Base-by-base conservation (phyloP, 2,113 vertebrate species). In the Paradisaea rubra region DNA sequence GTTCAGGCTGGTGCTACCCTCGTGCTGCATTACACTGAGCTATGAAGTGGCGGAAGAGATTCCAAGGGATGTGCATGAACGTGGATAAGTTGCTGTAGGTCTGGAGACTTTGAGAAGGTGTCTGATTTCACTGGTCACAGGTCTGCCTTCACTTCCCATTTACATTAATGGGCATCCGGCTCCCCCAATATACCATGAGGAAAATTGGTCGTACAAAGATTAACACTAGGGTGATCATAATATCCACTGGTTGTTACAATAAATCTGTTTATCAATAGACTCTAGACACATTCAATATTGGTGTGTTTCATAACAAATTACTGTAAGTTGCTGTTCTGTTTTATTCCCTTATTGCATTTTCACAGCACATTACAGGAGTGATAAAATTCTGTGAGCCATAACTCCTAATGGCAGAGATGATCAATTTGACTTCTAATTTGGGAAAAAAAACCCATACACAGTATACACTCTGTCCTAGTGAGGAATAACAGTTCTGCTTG, bases 221-320 rank as follows among this genome's bases (percentile, higher is more conserved):
- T 77, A 92, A 81, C 61, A 45, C 15, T 27, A 42, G 47, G 6
- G 33, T 2, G 10, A 71, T 89, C 49, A 20, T 84, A 93, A 88
- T 45, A 76, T 69, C 72, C 45, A 28, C 35, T 50, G 45, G 53
- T 71, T 95, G 80, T 94, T 92, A 41, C 80, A 91, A 85, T 86
- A 80, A 83, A 93, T 94, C 79, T 95, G 86, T 96, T 96, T 95
- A 93, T 93, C 96, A 96, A 82, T 94, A 91, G 37, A 31, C 65
- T 84, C 79, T 91, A 88, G 95, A 86, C 84, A 80, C 42, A 53
- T 84, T 93, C 84, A 90, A 88, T 94, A 90, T 79, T 69, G 65
- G 21, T 94, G 50, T 24, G 3, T 94, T 96, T 93, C 77, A 39
- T 89, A 91, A 92, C 37, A n/a, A 96, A 96, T 96, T 92, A 86